Base-by-base conservation (phyloP, 2,888 invertebrate species). In the Cotesia congregata region DNA sequence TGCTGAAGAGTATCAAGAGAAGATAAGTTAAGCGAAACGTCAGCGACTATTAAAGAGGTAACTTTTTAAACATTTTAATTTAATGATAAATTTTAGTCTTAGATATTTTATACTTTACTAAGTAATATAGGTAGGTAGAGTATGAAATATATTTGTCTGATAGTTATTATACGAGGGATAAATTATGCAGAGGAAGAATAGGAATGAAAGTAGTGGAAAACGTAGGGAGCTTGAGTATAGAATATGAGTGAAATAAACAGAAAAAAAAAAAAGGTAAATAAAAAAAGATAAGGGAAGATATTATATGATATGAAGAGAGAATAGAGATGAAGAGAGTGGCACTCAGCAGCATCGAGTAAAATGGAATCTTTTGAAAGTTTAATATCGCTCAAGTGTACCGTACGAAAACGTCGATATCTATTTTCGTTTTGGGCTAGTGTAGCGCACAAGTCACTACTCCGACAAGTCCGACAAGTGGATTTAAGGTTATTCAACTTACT, bases 401-500 rank as follows among this genome's bases (percentile, higher is more conserved):
- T 67, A 67, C 67, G 38, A 64, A 72, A 72, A 65, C 72, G 38
- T 17, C 77, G 72, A 83, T 83, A 84, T 86, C 85, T 87, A 87
- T 87, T 87, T 87, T 85, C 81, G 85, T 78, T 83, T 84, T 84
- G 80, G 82, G 60, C 82, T 83, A 81, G 83, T 75, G 69, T 50
- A 68, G 69, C 41, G 67, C 50, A 75, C 72, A 61, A 73, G 74
- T 74, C 73, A 74, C 71, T 71, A 50, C 50, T 50, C 77, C 40
- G 74, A 64, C 41, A 40, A 80, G 81, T 79, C 82, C 85, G 85
- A 86, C 85, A 83, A 86, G 86, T 87, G 85, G 87, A 88, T 88
- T 87, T 87, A 86, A 86, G 88, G 88, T 87, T 87, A 86, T 87
- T 87, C 87, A 88, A 88, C 88, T 84, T 85, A 83, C 82, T 85